These are phyloP conservation scores for Mythimna loreyi DNA, from an alignment of 2,888 invertebrate species.

Conservation along the genomic window DNA sequence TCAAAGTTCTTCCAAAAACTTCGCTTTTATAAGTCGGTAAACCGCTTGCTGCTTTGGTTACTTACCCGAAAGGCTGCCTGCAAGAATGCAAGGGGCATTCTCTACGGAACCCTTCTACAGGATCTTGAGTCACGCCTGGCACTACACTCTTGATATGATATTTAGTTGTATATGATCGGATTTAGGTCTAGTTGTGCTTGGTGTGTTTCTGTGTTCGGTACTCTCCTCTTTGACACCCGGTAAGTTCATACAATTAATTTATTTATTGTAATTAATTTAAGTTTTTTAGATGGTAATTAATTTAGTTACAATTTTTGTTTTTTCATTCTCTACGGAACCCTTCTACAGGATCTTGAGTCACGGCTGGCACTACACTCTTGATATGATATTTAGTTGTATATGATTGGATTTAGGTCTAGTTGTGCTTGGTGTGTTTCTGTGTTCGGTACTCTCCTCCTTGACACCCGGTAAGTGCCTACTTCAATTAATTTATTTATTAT, in stretches of 20 bases:
- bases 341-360: slow-evolving; percentile 1
- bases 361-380: slow-evolving; percentile 21
- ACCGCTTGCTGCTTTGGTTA: no score
- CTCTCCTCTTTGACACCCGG: slow-evolving; percentile 10
- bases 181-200: slow-evolving; percentile 40
- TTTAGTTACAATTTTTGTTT: no score
- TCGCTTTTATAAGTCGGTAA: no score
- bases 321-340: slow-evolving; percentile 37
- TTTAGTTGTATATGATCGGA: slow-evolving; percentile 33
- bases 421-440: slow-evolving; percentile 28
- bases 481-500: no score
- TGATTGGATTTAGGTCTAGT: slow-evolving; percentile 34
- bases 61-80: no score
- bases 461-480: slow-evolving; percentile 38
- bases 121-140: slow-evolving; percentile 5
- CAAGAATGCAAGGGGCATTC: no score
- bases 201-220: slow-evolving; percentile 27
- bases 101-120: slow-evolving; percentile 27
- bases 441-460: slow-evolving; percentile 17
- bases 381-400: slow-evolving; percentile 44
- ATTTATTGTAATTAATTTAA: no score
- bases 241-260: no score
- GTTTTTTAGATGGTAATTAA: no score
- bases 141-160: slow-evolving; percentile 41
- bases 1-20: neutral